These are phyloP conservation scores for Oedothorax gibbosus DNA, from an alignment of 1,140 invertebrate species.

Conservation along the genomic window DNA sequence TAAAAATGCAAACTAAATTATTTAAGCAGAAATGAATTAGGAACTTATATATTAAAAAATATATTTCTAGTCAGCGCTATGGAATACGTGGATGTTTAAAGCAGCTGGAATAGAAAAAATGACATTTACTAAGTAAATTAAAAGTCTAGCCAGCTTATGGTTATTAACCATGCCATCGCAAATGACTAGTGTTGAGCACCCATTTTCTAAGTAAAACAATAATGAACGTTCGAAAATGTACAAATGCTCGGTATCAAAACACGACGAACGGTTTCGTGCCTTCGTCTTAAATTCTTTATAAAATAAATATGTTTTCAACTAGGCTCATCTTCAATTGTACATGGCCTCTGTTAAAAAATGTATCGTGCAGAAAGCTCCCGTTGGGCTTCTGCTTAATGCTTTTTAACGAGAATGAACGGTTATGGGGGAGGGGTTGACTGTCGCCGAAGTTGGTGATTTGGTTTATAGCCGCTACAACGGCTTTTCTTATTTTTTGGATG, in stretches of 20 bases:
- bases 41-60: not conserved
- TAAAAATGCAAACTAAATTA: not conserved
- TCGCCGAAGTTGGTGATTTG: no score
- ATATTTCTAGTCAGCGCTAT: not conserved
- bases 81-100: no score
- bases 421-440: no score
- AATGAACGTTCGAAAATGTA: slow-evolving; percentile 13
- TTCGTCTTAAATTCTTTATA: slow-evolving; percentile 20
- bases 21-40: not conserved
- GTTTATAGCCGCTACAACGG: no score
- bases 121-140: not conserved
- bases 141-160: no score
- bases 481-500: no score
- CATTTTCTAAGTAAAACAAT: slow-evolving; percentile 20
- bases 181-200: slow-evolving; percentile 32
- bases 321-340: not conserved
- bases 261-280: not conserved
- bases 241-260: slow-evolving; percentile 24
- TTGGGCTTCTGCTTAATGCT: no score
- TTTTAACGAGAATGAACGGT: no score
- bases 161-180: not conserved
- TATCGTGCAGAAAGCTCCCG: not conserved
- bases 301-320: slow-evolving; percentile 22
- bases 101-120: not conserved
- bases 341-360: slow-evolving; percentile 6